Evolutionary conservation across 1,140 invertebrate species (phyloP).

Genomic region (Lepidurus arcticus): DNA sequence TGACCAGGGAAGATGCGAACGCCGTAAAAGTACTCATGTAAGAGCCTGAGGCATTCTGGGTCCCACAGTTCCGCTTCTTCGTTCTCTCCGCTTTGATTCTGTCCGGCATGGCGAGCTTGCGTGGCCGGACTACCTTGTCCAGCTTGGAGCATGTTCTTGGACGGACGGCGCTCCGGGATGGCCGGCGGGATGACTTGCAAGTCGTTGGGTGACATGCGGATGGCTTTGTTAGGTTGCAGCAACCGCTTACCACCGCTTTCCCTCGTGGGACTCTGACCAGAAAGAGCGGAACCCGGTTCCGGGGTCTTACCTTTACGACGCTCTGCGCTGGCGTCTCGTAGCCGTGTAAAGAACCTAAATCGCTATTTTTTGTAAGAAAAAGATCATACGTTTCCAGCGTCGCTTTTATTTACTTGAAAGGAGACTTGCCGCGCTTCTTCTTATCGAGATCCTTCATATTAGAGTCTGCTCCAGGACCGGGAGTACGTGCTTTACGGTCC

Average conservation of each 20-base stretch:
- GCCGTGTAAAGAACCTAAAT: conserved; percentile 70
- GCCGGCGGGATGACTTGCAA: conserved; percentile 58
- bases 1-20: conserved; percentile 72
- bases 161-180: conserved; percentile 56
- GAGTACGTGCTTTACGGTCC: conserved; percentile 41
- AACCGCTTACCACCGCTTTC: conserved; percentile 44
- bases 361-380: not conserved
- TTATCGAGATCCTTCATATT: conserved; percentile 58
- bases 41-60: conserved; percentile 77
- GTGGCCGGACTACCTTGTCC: conserved; percentile 44
- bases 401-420: conserved; percentile 65
- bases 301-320: conserved; percentile 62
- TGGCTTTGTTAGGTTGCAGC: conserved; percentile 38
- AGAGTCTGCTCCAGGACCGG: conserved; percentile 29
- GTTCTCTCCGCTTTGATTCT: conserved; percentile 62
- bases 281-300: conserved; percentile 49
- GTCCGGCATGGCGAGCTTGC: conserved; percentile 46
- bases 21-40: conserved; percentile 97
- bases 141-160: conserved; percentile 37
- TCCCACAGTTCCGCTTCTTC: conserved; percentile 66
- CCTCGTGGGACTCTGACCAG: conserved; percentile 26
- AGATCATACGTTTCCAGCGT: not conserved
- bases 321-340: conserved; percentile 59
- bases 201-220: conserved; percentile 48
- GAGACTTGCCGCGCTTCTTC: conserved; percentile 78